A percentile compares a stretch with the other conserved stretches of the same genome.
phyloP scores from a whole-genome alignment of 2,888 invertebrate genomes.

The Enchytraeus crypticus region DNA sequence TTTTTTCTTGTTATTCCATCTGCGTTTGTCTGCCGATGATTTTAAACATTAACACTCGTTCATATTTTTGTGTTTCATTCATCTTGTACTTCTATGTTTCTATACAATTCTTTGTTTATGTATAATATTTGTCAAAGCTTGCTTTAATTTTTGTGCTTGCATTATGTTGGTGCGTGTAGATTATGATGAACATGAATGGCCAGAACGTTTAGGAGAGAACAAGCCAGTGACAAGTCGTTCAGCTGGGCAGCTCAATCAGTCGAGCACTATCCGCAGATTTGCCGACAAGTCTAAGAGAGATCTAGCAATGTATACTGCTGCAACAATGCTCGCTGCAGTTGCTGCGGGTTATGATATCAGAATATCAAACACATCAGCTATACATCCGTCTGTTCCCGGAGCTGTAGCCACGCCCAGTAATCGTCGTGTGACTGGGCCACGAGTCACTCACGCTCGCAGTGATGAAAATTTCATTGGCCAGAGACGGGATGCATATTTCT shows the following conservation, averaged over 20 bases:
- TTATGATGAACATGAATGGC: conserved; percentile 46
- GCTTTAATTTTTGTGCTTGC: neutral
- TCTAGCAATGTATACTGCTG: conserved; percentile 72
- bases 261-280: conserved; percentile 19
- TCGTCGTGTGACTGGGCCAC: conserved; percentile 28
- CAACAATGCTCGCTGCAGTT: conserved; percentile 78
- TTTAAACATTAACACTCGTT: too few species aligned
- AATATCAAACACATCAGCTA: conserved; percentile 59
- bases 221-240: conserved; percentile 21
- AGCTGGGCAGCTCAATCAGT: conserved; percentile 11
- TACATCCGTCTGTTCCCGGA: conserved; percentile 35
- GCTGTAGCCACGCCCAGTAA: conserved; percentile 13
- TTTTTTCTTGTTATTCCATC: too few species aligned
- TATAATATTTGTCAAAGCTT: conserved; percentile 58
- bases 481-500: conserved; percentile 43
- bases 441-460: conserved; percentile 16
- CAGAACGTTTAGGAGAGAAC: conserved; percentile 35
- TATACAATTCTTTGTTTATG: conserved; percentile 67
- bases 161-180: conserved; percentile 29
- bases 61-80: neutral
- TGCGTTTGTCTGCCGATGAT: too few species aligned
- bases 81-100: neutral
- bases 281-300: conserved; percentile 51
- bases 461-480: conserved; percentile 31
- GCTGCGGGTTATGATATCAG: conserved; percentile 80